A percentile compares a stretch with the other conserved stretches of the same genome.
Conservation (phyloP, 1,140 invertebrate genomes). For the Bombyx mandarina region DNA sequence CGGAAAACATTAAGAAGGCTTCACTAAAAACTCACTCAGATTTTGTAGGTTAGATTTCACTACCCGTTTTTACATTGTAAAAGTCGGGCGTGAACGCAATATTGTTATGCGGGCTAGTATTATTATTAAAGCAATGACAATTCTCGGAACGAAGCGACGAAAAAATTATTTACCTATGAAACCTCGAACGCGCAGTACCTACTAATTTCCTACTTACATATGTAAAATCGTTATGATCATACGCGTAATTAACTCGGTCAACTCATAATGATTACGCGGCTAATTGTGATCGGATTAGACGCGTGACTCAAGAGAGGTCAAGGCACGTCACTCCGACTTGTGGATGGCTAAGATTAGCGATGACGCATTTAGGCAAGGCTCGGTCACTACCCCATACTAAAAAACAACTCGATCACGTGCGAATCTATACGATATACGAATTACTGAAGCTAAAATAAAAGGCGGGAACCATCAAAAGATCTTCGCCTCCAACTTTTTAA, state of each 20-base stretch:
- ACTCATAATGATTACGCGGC: conserved; percentile 12
- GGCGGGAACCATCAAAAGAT: conserved; percentile 1
- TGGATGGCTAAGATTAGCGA: conserved; percentile 37
- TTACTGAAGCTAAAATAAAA: neutral
- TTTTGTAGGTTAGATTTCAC: no score
- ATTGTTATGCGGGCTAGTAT: no score
- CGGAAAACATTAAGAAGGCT: no score
- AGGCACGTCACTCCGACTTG: conserved; percentile 21
- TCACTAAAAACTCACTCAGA: no score
- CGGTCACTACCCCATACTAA: conserved; percentile 15
- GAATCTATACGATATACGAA: conserved; percentile 5
- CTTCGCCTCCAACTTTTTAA: neutral
- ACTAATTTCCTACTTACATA: no score
- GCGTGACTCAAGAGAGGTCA: conserved; percentile 35
- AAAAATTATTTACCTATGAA: no score
- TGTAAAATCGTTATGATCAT: conserved; percentile 16
- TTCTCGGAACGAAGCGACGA: no score
- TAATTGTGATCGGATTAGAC: conserved; percentile 20
- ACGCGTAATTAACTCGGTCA: conserved; percentile 17
- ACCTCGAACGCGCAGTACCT: no score
- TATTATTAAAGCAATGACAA: no score
- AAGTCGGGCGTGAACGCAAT: no score
- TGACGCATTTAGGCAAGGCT: conserved; percentile 32
- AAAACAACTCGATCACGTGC: conserved; percentile 3
- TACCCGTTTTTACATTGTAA: no score